Base-by-base conservation (phyloP, 2,797 vertebrate species). In the Diceros bicornis region DNA sequence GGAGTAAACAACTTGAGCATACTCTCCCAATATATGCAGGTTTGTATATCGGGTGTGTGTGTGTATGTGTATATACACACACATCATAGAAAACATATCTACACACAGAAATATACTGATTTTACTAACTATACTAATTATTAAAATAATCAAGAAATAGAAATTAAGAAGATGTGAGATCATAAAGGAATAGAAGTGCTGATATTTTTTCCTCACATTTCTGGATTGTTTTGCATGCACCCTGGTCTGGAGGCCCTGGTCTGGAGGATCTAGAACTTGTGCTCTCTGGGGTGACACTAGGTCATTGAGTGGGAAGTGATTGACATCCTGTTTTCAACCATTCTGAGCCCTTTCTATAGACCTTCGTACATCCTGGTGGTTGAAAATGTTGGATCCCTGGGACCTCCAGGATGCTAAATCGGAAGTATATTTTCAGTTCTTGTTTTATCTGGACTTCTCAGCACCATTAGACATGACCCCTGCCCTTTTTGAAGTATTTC, bases 1-100 rank as follows among this genome's bases (percentile, higher is more conserved):
- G 21, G 69, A 11, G 6, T 1, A 4, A 74, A 20, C 7, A 1
- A 0, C n/a, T 57, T 7, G 66, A 57, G 34, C 7, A 4, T 10
- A 2, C 9, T 72, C 41, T 57, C 52, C 50, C 1, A 1, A 0
- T 21, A 4, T 0, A 0, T 16, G 8, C 29, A 59, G 62, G 59
- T 34, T 71, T 55, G 41, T 27, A 0, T 8, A 7, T 2, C 25
- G 32, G 8, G 57, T 16, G 32, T 34, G 20, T 34, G 41, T 25
- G 44, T 32, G 55, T 11, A 37, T 68, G 14, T 20, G 52, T 61
- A 14, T 52, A 16, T 6, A 37, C n/a, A 8, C 27, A 55, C 57
- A 64, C 14, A 17, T 0, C 2, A 3, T 32, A 32, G 25, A 47
- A 32, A 17, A 1, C 7, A 17, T 6, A 7, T 13, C 4, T 14